phyloP scores from a whole-genome alignment of 2,888 invertebrate genomes.

The Eupsilia transversa region DNA sequence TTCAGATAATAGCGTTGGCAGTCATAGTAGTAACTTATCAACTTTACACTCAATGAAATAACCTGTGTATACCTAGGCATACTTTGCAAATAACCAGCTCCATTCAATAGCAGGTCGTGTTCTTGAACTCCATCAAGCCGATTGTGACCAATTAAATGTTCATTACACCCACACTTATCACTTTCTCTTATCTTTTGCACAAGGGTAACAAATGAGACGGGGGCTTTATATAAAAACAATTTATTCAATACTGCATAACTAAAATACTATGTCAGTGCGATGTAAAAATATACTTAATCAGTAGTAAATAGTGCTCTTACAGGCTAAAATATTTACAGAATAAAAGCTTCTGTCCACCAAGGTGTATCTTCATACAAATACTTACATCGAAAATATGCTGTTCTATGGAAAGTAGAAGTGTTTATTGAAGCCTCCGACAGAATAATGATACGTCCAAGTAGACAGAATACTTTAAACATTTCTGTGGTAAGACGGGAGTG shows the following conservation, averaged over 20 bases:
- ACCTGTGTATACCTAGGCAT: constrained; percentile 24
- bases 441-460: constrained; percentile 50
- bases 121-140: constrained; percentile 62
- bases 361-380: constrained; percentile 48
- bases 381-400: constrained; percentile 27
- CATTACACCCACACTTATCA: constrained; percentile 63
- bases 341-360: constrained; percentile 60
- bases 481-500: constrained; percentile 36
- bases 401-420: constrained; percentile 30
- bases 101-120: constrained; percentile 62
- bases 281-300: constrained; percentile 75
- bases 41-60: constrained; percentile 28
- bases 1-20: constrained; percentile 14
- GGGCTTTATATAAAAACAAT: constrained; percentile 75
- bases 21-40: constrained; percentile 25
- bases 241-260: constrained; percentile 80
- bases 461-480: constrained; percentile 58
- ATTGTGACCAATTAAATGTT: constrained; percentile 63
- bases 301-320: constrained; percentile 73
- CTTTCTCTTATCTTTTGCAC: constrained; percentile 58
- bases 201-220: constrained; percentile 66
- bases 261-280: constrained; percentile 80
- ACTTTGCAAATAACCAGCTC: constrained; percentile 39
- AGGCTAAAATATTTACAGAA: constrained; percentile 65
- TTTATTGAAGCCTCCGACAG: constrained; percentile 26